Conservation (phyloP, 2,113 vertebrate genomes). For the Pseudorectes ferrugineus region DNA sequence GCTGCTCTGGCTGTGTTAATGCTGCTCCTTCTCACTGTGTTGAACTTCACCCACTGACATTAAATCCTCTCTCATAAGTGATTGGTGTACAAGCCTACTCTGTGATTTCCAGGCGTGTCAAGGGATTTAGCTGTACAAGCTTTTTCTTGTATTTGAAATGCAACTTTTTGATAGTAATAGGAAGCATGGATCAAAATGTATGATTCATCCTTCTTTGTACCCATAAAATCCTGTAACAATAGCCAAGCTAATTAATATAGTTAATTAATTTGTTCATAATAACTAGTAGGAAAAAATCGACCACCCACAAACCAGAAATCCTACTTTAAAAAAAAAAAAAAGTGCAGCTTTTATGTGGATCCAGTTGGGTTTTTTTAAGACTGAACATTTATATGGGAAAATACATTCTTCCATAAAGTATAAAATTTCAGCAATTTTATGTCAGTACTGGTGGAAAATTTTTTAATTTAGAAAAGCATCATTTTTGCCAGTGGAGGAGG, state of each 20-base stretch:
- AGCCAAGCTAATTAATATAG: neutral
- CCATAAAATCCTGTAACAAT: constrained; percentile 7
- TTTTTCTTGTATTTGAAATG: constrained; percentile 45
- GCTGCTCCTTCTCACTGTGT: neutral
- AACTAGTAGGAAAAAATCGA: neutral
- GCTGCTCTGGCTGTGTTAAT: constrained; percentile 16
- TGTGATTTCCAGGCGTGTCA: constrained; percentile 43
- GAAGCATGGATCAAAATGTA: constrained; percentile 15
- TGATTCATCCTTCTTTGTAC: constrained; percentile 13
- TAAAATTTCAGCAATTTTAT: neutral
- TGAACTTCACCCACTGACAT: constrained; percentile 57
- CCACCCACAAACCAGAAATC: neutral
- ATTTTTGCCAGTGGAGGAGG: neutral
- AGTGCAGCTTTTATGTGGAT: neutral
- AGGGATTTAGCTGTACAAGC: constrained; percentile 49
- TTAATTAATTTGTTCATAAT: constrained; percentile 6
- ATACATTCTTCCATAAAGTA: neutral
- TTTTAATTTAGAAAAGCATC: constrained; percentile 2
- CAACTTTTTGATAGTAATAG: constrained; percentile 40
- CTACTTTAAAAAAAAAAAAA: neutral
- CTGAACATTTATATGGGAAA: neutral
- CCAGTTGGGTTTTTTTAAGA: neutral
- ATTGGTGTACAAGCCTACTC: constrained; percentile 20
- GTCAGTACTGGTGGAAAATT: neutral
- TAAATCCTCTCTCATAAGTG: constrained; percentile 38